Base-by-base conservation (phyloP, 64 coral and sea anemone species). In the Montipora foliosa region DNA sequence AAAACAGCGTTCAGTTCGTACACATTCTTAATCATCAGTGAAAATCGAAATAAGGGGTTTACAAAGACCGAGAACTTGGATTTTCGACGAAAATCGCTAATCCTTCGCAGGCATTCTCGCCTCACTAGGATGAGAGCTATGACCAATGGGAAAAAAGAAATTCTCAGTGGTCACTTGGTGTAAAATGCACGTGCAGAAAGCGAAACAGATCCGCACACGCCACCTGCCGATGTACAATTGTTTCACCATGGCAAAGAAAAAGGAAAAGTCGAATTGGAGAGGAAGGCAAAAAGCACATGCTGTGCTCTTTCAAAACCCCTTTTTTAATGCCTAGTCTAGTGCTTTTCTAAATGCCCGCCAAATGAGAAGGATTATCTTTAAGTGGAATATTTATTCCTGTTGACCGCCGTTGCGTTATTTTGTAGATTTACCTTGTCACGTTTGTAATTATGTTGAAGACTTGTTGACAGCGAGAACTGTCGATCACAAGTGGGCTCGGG, bases 31-130 rank as follows among this genome's bases (percentile, higher is more conserved):
- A 94, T 94, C 90, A 80, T 79, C 87, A 83, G 81, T 58, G 70
- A 60, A 37, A 73, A 93, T 98, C 96, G 93, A 94, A 92, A 95
- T 98, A 98, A 98, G 95, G 95, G 84, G 89, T 95, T 87, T 94
- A 98, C 93, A 98, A 98, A 95, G 74, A 87, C 87, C 76, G 79
- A 82, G 15, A 77, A 29, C 90, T 74, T 85, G 44, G 86, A 83
- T 90, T 57, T 57, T 57, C 70, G 72, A 47, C 76, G 80, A 85
- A 94, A 76, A 83, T 76, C 77, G 55, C 16, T 84, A 90, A 90
- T 87, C 55, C 45, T 72, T 74, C 67, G 78, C 50, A 70, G 68
- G 83, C 55, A 59, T n/a, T 93, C 80, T 16, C 69, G 79, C 50
- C 80, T 87, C 59, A 89, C 88, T 76, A 92, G 95, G 94, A 96